A percentile compares a stretch with the other conserved stretches of the same genome.
Conservation (phyloP, 1,140 invertebrate genomes). For the Hetaerina americana region DNA sequence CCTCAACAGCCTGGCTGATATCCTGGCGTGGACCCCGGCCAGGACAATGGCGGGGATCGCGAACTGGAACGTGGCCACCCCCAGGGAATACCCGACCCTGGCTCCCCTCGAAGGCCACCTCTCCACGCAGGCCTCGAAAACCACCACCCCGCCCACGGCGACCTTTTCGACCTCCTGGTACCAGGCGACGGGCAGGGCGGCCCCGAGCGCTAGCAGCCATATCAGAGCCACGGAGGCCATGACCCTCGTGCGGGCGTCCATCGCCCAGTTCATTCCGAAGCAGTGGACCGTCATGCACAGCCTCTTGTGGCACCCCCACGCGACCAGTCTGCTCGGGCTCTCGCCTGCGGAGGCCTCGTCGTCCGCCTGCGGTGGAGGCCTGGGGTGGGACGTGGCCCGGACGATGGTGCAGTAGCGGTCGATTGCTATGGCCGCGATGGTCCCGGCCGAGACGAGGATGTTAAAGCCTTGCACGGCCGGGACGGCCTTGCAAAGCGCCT, state of each 20-base stretch:
- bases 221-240: conserved; percentile 18
- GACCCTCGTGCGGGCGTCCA: not conserved
- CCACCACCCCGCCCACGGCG: conserved; percentile 19
- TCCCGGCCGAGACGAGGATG: conserved; percentile 34
- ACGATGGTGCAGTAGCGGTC: conserved; percentile 36
- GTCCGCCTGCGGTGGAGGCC: not conserved
- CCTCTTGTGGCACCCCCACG: not conserved
- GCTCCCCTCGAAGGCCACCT: conserved; percentile 24
- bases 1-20: conserved; percentile 30
- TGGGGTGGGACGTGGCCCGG: conserved; percentile 13
- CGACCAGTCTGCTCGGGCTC: not conserved
- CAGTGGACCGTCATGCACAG: not conserved
- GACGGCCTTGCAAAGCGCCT: conserved; percentile 35
- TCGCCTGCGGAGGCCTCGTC: not conserved
- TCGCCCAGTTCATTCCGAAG: not conserved
- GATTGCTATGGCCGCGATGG: conserved; percentile 38
- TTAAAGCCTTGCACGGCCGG: conserved; percentile 37
- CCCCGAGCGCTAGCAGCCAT: conserved; percentile 33
- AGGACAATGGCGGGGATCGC: conserved; percentile 37
- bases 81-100: conserved; percentile 33
- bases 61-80: conserved; percentile 36
- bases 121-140: conserved; percentile 24
- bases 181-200: conserved; percentile 32
- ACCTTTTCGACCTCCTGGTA: conserved; percentile 26
- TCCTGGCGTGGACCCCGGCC: conserved; percentile 33